Evolutionary conservation across 2,888 invertebrate genomes (phyloP).

Genomic region (Cistogaster globosa): DNA sequence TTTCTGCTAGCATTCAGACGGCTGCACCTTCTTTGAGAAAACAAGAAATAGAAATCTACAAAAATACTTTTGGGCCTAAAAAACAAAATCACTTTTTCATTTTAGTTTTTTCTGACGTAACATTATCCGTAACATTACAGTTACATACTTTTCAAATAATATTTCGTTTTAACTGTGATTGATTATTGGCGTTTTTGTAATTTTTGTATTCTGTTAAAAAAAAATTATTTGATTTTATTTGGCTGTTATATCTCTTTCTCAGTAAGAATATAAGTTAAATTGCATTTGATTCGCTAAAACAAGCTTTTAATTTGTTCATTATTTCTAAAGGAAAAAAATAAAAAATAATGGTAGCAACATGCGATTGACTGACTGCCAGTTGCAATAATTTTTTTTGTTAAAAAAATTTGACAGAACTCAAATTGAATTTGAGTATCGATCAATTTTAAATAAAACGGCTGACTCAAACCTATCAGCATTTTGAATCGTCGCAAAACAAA

Average conservation of each 20-base stretch:
- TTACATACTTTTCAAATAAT: conserved; percentile 49
- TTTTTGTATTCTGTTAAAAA: conserved; percentile 21
- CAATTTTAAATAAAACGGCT: conserved; percentile 22
- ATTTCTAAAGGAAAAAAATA: conserved; percentile 28
- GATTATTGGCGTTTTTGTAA: conserved; percentile 30
- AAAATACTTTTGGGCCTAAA: conserved; percentile 52
- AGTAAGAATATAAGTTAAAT: conserved; percentile 47
- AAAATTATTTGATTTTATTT: conserved; percentile 9
- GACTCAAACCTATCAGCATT: conserved; percentile 44
- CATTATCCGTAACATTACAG: conserved; percentile 31
- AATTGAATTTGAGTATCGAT: conserved; percentile 32
- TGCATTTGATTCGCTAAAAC: conserved; percentile 43
- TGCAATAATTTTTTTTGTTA: background rate
- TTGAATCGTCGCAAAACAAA: background rate
- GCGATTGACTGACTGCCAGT: conserved; percentile 48
- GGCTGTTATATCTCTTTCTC: background rate
- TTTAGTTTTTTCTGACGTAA: conserved; percentile 58
- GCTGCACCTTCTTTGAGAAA: conserved; percentile 62
- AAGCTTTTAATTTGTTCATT: conserved; percentile 63
- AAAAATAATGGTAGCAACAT: conserved; percentile 40
- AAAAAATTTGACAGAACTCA: conserved; percentile 43
- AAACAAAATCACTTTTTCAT: conserved; percentile 57
- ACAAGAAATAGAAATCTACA: conserved; percentile 17
- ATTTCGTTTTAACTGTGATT: conserved; percentile 36
- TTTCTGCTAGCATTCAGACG: conserved; percentile 9